Evolutionary conservation across 2,888 invertebrate genomes (phyloP).

Genomic region (Catocala sponsa): DNA sequence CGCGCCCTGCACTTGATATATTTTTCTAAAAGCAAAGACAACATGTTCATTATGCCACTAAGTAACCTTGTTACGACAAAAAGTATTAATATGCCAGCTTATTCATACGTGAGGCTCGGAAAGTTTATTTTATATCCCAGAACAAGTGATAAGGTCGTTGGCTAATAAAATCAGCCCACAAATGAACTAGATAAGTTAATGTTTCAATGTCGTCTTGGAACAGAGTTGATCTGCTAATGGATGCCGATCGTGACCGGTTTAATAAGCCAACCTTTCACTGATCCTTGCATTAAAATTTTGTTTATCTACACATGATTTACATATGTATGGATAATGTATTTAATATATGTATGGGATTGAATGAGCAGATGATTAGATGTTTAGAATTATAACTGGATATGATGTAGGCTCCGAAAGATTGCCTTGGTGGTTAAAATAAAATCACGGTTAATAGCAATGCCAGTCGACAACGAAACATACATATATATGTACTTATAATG

Average conservation of each 20-base stretch:
- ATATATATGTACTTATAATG: too few species aligned
- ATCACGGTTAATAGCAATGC: too few species aligned
- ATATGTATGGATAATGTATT: conserved; percentile 46
- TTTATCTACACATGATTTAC: conserved; percentile 54
- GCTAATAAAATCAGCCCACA: conserved; percentile 40
- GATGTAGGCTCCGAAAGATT: too few species aligned
- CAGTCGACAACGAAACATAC: too few species aligned
- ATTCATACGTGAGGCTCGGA: conserved; percentile 1
- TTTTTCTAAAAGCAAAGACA: conserved; percentile 13
- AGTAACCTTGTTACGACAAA: conserved; percentile 12
- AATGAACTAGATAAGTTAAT: conserved; percentile 49
- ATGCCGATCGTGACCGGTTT: conserved; percentile 58
- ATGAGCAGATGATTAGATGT: not conserved
- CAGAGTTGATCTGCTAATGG: conserved; percentile 49
- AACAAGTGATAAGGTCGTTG: conserved; percentile 37
- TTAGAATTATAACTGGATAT: not conserved
- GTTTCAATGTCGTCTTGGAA: conserved; percentile 55
- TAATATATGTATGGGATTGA: conserved; percentile 27
- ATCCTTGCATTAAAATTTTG: conserved; percentile 58
- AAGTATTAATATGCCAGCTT: not conserved
- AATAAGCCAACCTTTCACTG: conserved; percentile 62
- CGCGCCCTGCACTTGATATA: too few species aligned
- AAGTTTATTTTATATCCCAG: conserved; percentile 15
- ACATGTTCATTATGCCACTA: conserved; percentile 16
- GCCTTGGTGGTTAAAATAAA: too few species aligned